Conservation (phyloP, 2,113 vertebrate genomes). For the Anarrhichthys ocellatus region DNA sequence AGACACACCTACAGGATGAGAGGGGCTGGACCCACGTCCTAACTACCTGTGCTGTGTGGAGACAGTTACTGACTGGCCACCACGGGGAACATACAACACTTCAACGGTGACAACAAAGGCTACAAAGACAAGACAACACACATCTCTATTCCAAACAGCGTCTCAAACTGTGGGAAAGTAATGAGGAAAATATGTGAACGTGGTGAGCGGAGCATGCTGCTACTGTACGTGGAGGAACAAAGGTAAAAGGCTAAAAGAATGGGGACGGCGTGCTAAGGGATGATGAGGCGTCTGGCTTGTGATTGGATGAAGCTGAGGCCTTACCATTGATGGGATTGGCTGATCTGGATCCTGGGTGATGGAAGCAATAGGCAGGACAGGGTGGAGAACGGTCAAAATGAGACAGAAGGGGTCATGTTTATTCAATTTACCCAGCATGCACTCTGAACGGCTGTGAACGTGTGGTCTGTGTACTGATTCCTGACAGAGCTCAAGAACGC, state of each 20-base stretch:
- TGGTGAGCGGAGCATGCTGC: constrained; percentile 39
- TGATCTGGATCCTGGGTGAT: constrained; percentile 99
- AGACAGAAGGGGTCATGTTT: constrained; percentile 67
- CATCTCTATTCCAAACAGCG: constrained; percentile 24
- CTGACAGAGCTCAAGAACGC: constrained; percentile 8
- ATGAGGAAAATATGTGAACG: background rate
- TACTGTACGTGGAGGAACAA: constrained; percentile 8
- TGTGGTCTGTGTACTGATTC: constrained; percentile 24
- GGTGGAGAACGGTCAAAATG: constrained; percentile 85
- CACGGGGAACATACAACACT: background rate
- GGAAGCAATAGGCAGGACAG: constrained; percentile 92
- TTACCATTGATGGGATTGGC: constrained; percentile 99
- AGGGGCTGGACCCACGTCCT: constrained; percentile 16
- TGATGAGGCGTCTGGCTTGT: constrained; percentile 47
- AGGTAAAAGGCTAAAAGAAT: constrained; percentile 16
- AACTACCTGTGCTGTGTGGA: constrained; percentile 13
- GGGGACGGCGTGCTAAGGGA: constrained; percentile 55
- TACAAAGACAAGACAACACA: constrained; percentile 35
- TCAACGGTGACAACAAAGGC: constrained; percentile 14
- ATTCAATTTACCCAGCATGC: constrained; percentile 75
- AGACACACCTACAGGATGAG: background rate
- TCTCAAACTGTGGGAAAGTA: constrained; percentile 9
- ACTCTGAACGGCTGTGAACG: constrained; percentile 52
- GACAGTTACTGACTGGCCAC: constrained; percentile 29
- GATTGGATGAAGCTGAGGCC: constrained; percentile 85